These are phyloP conservation scores for Octodonta nipae DNA, from an alignment of 2,888 invertebrate species.

Conservation along the genomic window DNA sequence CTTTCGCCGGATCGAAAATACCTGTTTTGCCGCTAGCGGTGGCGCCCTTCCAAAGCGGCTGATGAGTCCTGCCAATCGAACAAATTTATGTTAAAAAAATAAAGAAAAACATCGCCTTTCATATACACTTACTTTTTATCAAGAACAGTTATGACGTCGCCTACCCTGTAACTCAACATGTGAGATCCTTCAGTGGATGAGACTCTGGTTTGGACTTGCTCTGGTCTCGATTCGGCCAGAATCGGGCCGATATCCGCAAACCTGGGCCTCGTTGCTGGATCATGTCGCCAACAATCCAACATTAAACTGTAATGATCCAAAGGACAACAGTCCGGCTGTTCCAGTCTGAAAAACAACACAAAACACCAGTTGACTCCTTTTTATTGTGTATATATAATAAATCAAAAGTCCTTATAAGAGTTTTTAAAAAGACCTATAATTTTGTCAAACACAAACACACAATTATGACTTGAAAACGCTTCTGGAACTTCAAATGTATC, in stretches of 20 bases:
- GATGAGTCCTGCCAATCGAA: slow-evolving; percentile 39
- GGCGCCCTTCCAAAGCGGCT: slow-evolving; percentile 80
- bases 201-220: slow-evolving; percentile 75
- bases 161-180: slow-evolving; percentile 69
- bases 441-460: too few relatives aligned
- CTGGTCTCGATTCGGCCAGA: slow-evolving; percentile 77
- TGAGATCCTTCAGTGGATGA: slow-evolving; percentile 41
- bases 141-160: slow-evolving; percentile 84
- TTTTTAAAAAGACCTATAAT: too few relatives aligned
- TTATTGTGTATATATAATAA: too few relatives aligned
- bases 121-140: slow-evolving; percentile 55
- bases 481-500: too few relatives aligned
- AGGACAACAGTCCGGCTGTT: slow-evolving; percentile 89
- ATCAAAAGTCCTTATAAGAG: too few relatives aligned
- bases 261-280: slow-evolving; percentile 73
- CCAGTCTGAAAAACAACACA: slow-evolving; percentile 37
- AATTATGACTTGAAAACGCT: too few relatives aligned
- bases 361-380: neutral
- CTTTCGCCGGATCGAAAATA: slow-evolving; percentile 77
- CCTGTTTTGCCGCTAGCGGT: slow-evolving; percentile 83
- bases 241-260: slow-evolving; percentile 72
- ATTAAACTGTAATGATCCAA: slow-evolving; percentile 82
- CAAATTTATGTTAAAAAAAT: neutral
- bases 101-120: neutral
- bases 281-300: slow-evolving; percentile 94